Percentiles rank a stretch among this genome's conserved stretches.
Conservation (phyloP, 2,113 vertebrate species). For the Seriola rivoliana region DNA sequence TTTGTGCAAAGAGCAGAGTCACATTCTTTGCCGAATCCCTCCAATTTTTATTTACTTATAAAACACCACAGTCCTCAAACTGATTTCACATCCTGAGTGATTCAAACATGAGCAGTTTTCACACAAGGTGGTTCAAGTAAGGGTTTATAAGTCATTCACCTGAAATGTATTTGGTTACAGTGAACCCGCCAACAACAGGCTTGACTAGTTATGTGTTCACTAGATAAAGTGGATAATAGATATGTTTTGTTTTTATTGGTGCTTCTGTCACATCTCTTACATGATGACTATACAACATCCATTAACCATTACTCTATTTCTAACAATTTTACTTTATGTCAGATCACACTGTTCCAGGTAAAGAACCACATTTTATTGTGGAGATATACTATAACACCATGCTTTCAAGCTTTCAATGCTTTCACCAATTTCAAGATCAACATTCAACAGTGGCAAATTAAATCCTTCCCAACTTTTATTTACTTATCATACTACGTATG, state of each 20-base stretch:
- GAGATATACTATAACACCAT: too few species aligned
- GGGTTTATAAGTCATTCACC: background rate
- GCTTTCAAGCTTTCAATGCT: too few species aligned
- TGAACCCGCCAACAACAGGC: background rate
- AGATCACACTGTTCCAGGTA: too few species aligned
- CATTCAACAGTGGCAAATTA: too few species aligned
- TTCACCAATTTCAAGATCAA: too few species aligned
- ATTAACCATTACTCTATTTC: too few species aligned
- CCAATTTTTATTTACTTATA: background rate
- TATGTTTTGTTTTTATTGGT: background rate
- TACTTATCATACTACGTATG: too few species aligned
- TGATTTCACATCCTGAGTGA: background rate
- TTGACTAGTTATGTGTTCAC: background rate
- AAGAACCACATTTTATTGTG: too few species aligned
- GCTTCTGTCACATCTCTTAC: background rate
- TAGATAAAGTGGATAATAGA: background rate
- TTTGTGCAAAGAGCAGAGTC: slow-evolving; percentile 18
- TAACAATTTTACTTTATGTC: too few species aligned
- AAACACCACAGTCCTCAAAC: background rate
- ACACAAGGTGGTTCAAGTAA: background rate
- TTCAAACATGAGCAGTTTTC: background rate
- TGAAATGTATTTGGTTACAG: background rate
- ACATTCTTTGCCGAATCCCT: slow-evolving; percentile 47
- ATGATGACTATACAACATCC: background rate
- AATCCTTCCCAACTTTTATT: too few species aligned